These are phyloP conservation scores for Suillia variegata DNA, from an alignment of 2,888 invertebrate genomes.

Conservation along the genomic window DNA sequence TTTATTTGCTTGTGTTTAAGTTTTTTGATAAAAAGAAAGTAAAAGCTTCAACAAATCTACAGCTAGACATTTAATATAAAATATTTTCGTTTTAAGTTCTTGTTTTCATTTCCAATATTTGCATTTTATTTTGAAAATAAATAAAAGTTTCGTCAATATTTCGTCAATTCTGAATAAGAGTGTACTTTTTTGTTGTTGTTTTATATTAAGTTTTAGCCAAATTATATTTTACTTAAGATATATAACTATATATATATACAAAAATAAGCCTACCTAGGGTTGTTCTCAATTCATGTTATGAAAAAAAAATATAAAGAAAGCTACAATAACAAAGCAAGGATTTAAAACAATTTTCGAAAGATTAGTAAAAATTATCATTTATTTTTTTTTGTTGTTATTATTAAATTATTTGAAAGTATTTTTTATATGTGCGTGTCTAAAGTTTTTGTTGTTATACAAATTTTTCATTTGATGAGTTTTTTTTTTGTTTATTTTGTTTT, in stretches of 20 bases:
- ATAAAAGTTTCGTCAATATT: not conserved
- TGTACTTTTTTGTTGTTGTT: slow-evolving; percentile 56
- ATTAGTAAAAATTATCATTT: slow-evolving; percentile 21
- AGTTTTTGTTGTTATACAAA: too few species aligned
- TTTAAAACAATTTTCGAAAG: slow-evolving; percentile 34
- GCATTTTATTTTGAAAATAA: not conserved
- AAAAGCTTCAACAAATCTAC: too few species aligned
- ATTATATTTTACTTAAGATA: slow-evolving; percentile 25
- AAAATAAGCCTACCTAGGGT: too few species aligned
- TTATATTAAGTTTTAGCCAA: slow-evolving; percentile 26
- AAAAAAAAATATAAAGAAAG: slow-evolving; percentile 8
- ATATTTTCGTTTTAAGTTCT: not conserved
- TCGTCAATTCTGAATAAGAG: slow-evolving; percentile 23
- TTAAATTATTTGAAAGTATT: slow-evolving; percentile 26
- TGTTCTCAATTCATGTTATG: too few species aligned
- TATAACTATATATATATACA: too few species aligned
- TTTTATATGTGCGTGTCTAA: slow-evolving; percentile 40
- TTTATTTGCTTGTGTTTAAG: slow-evolving; percentile 7
- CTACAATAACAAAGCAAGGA: slow-evolving; percentile 33
- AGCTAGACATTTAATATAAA: too few species aligned
- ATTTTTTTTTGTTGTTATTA: slow-evolving; percentile 30
- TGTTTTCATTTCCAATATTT: not conserved
- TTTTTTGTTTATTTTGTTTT: slow-evolving; percentile 19
- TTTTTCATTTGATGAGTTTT: slow-evolving; percentile 20
- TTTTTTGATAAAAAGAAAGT: slow-evolving; percentile 15